These are phyloP conservation scores for Leptinotarsa rubiginosa DNA, from an alignment of 2,888 invertebrate species.

Conservation along the genomic window DNA sequence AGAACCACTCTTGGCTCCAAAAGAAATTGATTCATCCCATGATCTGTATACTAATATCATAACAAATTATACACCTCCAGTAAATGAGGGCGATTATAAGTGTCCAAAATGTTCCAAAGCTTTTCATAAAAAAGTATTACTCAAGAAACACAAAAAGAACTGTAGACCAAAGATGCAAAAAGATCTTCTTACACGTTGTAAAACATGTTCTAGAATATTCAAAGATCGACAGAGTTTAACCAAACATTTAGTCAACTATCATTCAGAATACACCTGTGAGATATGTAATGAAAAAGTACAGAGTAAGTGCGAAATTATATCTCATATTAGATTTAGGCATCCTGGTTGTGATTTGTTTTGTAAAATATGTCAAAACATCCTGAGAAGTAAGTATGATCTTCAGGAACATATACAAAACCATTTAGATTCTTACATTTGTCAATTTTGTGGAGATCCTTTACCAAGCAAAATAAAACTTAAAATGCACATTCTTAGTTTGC, in stretches of 20 bases:
- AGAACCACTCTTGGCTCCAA: constrained; percentile 53
- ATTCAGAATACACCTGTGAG: constrained; percentile 69
- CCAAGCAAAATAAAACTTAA: constrained; percentile 71
- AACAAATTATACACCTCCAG: constrained; percentile 64
- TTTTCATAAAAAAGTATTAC: constrained; percentile 69
- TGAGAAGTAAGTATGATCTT: constrained; percentile 69
- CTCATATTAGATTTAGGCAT: constrained; percentile 69
- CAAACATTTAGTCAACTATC: constrained; percentile 70
- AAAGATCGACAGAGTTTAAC: constrained; percentile 70
- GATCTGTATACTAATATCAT: constrained; percentile 65
- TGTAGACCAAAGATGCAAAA: constrained; percentile 68
- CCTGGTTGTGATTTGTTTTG: constrained; percentile 69
- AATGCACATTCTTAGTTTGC: constrained; percentile 71
- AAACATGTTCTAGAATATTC: constrained; percentile 71
- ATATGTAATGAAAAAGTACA: constrained; percentile 69
- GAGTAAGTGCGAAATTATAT: constrained; percentile 71
- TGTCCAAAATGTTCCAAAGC: constrained; percentile 71
- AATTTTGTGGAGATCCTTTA: constrained; percentile 71
- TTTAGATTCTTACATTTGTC: constrained; percentile 69
- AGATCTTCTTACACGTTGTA: constrained; percentile 70
- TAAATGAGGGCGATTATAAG: constrained; percentile 67
- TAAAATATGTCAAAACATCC: constrained; percentile 68
- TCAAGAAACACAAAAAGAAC: constrained; percentile 72
- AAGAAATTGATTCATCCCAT: constrained; percentile 64
- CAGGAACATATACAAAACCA: constrained; percentile 69